These are phyloP conservation scores for Paracentrotus lividus DNA, from an alignment of 53 echinoderm and acorn worm genomes.

Conservation along the genomic window DNA sequence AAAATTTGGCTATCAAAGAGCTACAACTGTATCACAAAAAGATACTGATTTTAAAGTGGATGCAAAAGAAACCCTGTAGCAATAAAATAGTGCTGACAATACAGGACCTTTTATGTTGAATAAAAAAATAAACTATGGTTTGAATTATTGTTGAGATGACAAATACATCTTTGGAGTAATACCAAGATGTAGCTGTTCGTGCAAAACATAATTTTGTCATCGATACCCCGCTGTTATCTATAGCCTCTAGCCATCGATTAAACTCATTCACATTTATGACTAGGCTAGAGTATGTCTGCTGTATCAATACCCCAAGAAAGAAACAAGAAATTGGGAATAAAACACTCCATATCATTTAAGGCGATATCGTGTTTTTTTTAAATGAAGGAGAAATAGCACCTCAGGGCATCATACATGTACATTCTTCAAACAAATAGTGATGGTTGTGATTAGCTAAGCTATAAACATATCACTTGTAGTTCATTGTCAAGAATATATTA, in stretches of 20 bases:
- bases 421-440: neutral
- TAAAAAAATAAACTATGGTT: too few species aligned
- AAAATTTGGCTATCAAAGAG: neutral
- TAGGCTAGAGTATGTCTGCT: neutral
- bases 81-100: neutral
- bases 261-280: neutral
- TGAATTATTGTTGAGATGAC: neutral
- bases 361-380: neutral
- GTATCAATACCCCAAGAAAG: neutral
- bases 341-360: neutral
- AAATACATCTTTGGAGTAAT: neutral
- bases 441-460: neutral
- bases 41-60: neutral
- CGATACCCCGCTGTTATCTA: neutral
- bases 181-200: neutral
- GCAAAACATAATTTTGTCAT: constrained; percentile 17
- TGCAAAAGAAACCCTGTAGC: neutral
- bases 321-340: neutral
- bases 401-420: neutral
- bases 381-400: neutral
- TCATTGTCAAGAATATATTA: neutral
- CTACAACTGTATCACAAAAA: neutral
- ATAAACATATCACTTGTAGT: constrained; percentile 28
- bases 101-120: neutral
- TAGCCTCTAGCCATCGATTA: constrained; percentile 11